A percentile compares a stretch with the other conserved stretches of the same genome.
Conservation (phyloP, 1,140 invertebrate species). For the Telenomus remus region DNA sequence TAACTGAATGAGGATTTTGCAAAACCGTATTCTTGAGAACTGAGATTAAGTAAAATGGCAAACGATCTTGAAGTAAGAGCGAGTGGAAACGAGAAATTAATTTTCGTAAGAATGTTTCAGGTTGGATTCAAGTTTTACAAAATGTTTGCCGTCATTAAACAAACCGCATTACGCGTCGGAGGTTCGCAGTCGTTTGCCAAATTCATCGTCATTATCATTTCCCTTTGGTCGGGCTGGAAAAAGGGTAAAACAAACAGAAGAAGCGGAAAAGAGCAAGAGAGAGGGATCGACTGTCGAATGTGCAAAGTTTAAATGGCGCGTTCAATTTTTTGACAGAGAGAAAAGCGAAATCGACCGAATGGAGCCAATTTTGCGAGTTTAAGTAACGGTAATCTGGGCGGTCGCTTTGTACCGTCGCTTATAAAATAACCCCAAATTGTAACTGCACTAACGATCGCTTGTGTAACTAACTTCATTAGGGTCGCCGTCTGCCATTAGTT, state of each 20-base stretch:
- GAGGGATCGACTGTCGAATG: conserved; percentile 21
- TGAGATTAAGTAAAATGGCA: too few species aligned
- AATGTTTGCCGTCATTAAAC: conserved; percentile 4
- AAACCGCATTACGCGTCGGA: conserved; percentile 7
- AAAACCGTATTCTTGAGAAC: too few species aligned
- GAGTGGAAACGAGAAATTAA: not conserved
- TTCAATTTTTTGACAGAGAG: conserved; percentile 29
- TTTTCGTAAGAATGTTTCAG: not conserved
- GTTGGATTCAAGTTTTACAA: not conserved
- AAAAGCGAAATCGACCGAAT: conserved; percentile 15
- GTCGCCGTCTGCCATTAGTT: conserved; percentile 4
- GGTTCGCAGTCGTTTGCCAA: conserved; percentile 13
- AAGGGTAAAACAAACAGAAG: too few species aligned
- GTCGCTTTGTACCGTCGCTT: conserved; percentile 14
- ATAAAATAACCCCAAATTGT: conserved; percentile 16
- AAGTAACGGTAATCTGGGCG: conserved; percentile 18
- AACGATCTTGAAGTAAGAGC: too few species aligned
- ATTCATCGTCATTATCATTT: conserved; percentile 30
- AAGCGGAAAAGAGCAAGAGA: conserved; percentile 3
- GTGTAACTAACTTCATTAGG: conserved; percentile 12
- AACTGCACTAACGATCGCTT: conserved; percentile 14
- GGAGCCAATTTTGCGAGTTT: conserved; percentile 26
- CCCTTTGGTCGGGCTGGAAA: conserved; percentile 3
- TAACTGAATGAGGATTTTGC: too few species aligned
- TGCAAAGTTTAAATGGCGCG: conserved; percentile 36